A percentile compares a stretch with the other conserved stretches of the same genome.
Evolutionary conservation across 2,888 invertebrate genomes (phyloP).

Genomic region (Drosophila limbata): DNA sequence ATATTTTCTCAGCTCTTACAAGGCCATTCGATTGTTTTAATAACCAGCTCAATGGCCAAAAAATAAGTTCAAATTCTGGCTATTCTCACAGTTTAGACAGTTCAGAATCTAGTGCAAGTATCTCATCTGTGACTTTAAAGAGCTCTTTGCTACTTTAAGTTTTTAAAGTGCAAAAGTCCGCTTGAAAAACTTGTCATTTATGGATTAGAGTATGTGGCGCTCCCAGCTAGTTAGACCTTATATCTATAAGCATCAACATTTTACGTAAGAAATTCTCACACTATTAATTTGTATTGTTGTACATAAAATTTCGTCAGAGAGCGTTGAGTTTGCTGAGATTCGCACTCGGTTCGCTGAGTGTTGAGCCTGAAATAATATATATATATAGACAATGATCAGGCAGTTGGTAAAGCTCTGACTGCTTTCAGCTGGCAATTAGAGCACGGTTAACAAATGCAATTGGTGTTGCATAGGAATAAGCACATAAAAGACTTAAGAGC

Average conservation of each 20-base stretch:
- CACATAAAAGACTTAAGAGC: slow-evolving; percentile 24
- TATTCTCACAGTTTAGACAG: slow-evolving; percentile 43
- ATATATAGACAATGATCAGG: slow-evolving; percentile 62
- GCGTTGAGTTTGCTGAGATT: slow-evolving; percentile 15
- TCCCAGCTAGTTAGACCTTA: slow-evolving; percentile 33
- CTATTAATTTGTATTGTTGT: slow-evolving; percentile 74
- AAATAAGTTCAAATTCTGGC: slow-evolving; percentile 11
- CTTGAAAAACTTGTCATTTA: slow-evolving; percentile 30
- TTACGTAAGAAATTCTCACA: slow-evolving; percentile 78
- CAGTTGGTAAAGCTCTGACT: slow-evolving; percentile 31
- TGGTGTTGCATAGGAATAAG: slow-evolving; percentile 21
- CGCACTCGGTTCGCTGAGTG: slow-evolving; percentile 44
- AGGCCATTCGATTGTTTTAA: slow-evolving; percentile 40
- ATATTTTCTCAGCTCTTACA: slow-evolving; percentile 25
- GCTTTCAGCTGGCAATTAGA: slow-evolving; percentile 58
- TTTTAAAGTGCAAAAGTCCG: slow-evolving; percentile 50
- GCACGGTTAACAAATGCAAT: slow-evolving; percentile 56
- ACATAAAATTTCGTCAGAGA: slow-evolving; percentile 59
- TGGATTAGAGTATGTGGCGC: slow-evolving; percentile 5
- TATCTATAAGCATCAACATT: slow-evolving; percentile 40
- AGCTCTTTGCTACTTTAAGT: slow-evolving; percentile 33
- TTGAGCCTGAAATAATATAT: slow-evolving; percentile 47
- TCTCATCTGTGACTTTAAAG: slow-evolving; percentile 26
- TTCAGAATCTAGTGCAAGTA: slow-evolving; percentile 39
- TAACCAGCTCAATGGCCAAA: slow-evolving; percentile 18